These are phyloP conservation scores for Paramormyrops kingsleyae DNA, from an alignment of 2,113 vertebrate genomes.

Conservation along the genomic window DNA sequence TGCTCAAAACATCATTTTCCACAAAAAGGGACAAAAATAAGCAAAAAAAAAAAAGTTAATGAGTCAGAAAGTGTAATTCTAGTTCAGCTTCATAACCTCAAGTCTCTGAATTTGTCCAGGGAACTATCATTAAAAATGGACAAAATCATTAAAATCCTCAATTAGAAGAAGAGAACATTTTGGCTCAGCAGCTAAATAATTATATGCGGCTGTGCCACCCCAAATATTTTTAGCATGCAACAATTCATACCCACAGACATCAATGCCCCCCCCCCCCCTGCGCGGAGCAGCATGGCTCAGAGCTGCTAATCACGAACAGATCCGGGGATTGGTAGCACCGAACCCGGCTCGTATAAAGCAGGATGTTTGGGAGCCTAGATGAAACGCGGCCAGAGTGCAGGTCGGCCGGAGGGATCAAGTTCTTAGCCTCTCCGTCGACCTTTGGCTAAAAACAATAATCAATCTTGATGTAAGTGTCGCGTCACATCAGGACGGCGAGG, in stretches of 20 bases:
- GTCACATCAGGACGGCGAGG: constrained; percentile 37
- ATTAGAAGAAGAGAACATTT: not conserved
- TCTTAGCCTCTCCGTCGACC: constrained; percentile 62
- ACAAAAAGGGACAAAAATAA: not conserved
- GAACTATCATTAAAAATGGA: not conserved
- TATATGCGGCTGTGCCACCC: not conserved
- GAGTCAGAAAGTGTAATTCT: not conserved
- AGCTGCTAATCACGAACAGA: constrained; percentile 37
- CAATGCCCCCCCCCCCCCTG: not conserved
- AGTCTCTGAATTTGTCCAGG: not conserved
- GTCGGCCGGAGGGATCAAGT: constrained; percentile 58
- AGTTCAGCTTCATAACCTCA: not conserved
- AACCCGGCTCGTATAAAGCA: constrained; percentile 41
- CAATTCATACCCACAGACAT: not conserved
- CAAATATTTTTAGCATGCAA: not conserved
- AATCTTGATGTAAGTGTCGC: constrained; percentile 54
- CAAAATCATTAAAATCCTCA: not conserved
- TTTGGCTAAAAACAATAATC: constrained; percentile 57
- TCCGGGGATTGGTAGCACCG: constrained; percentile 19
- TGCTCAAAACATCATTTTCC: not conserved
- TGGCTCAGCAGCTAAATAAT: not conserved
- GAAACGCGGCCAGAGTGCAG: constrained; percentile 53
- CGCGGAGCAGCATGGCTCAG: constrained; percentile 36
- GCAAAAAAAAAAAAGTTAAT: not conserved
- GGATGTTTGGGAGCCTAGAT: constrained; percentile 53